These are phyloP conservation scores for Rhea pennata DNA, from an alignment of 2,113 vertebrate genomes.

Conservation along the genomic window DNA sequence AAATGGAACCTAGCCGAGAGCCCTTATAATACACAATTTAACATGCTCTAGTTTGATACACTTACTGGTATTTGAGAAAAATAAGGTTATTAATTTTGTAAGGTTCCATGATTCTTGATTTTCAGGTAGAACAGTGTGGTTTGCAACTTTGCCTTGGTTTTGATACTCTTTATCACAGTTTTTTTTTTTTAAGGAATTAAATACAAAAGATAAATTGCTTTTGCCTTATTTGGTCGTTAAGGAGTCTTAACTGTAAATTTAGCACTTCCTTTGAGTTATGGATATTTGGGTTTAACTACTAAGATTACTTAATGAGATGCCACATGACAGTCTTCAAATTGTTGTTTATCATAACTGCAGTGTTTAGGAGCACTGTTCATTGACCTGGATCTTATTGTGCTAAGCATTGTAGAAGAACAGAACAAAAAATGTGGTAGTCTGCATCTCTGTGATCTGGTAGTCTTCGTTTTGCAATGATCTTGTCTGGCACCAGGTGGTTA, in stretches of 20 bases:
- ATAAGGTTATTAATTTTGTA: background rate
- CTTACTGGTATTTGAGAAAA: background rate
- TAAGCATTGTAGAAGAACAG: background rate
- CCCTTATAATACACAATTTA: constrained; percentile 42
- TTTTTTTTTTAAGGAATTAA: background rate
- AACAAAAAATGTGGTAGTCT: background rate
- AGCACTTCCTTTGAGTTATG: constrained; percentile 12
- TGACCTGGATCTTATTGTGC: background rate
- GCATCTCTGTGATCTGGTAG: background rate
- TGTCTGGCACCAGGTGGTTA: background rate
- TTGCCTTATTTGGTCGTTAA: background rate
- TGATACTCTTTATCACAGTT: background rate
- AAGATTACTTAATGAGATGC: background rate
- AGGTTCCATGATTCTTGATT: background rate
- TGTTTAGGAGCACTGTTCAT: background rate
- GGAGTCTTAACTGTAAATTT: background rate
- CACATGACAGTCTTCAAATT: background rate
- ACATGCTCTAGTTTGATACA: constrained; percentile 26
- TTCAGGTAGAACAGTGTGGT: background rate
- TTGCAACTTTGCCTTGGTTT: background rate
- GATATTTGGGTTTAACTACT: constrained; percentile 5
- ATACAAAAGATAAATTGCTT: background rate
- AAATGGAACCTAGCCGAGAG: constrained; percentile 51
- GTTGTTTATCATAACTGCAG: background rate
- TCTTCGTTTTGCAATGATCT: background rate